Percentiles rank a stretch among this genome's conserved stretches.
These are phyloP conservation scores for Carterocephalus palaemon DNA, from an alignment of 2,888 invertebrate genomes.

Conservation along the genomic window DNA sequence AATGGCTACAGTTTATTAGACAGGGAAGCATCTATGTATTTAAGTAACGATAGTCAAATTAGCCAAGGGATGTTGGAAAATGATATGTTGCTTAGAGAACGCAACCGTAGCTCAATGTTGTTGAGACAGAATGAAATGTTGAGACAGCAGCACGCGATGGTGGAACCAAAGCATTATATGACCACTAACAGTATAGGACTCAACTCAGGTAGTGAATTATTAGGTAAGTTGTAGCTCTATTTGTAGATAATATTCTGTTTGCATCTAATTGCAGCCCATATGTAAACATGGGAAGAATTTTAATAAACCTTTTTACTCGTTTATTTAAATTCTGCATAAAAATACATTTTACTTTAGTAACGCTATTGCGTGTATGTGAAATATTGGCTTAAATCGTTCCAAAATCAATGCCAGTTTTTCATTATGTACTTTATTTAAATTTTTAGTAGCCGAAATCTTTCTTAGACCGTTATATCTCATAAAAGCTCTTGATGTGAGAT, in stretches of 20 bases:
- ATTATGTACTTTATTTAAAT: too few species aligned
- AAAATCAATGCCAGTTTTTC: too few species aligned
- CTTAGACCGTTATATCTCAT: too few species aligned
- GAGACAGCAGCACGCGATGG: conserved; percentile 59
- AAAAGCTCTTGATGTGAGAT: too few species aligned
- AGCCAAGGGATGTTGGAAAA: conserved; percentile 60
- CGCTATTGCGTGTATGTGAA: too few species aligned
- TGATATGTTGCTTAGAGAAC: conserved; percentile 60
- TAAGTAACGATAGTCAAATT: conserved; percentile 66
- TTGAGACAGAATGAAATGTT: conserved; percentile 67
- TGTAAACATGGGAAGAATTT: too few species aligned
- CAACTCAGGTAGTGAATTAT: conserved; percentile 72
- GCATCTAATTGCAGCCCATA: too few species aligned
- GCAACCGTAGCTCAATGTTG: conserved; percentile 59
- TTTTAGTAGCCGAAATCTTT: too few species aligned
- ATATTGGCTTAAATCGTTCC: too few species aligned
- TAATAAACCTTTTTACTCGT: too few species aligned
- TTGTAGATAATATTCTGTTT: conserved; percentile 10
- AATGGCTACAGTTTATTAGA: conserved; percentile 68
- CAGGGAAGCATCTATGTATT: conserved; percentile 56
- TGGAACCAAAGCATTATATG: conserved; percentile 66
- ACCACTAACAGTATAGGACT: conserved; percentile 64
- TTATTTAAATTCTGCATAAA: too few species aligned
- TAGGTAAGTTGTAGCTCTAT: conserved; percentile 55
- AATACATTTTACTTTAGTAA: too few species aligned